Evolutionary conservation across 2,888 invertebrate species (phyloP), one percentile per base, ranked within the genome.

Genomic region (Tachina grossa): DNA sequence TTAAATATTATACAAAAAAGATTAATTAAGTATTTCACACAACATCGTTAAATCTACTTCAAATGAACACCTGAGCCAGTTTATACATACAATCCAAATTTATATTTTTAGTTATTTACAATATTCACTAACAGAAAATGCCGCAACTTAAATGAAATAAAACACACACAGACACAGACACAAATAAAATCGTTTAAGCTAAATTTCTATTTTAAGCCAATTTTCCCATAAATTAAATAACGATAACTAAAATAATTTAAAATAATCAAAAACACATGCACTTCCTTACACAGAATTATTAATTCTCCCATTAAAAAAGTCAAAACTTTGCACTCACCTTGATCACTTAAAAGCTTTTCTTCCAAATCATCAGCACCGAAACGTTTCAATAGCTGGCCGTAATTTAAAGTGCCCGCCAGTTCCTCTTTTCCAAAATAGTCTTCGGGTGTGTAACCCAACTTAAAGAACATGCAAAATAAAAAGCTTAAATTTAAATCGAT

Each of bases 361-460:
- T 95, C 95, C 80, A 94, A 92, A 47, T 94, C 94, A 90, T 96
- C 95, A 87, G 96, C 96, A 47, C 96, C 96, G 89, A 95, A 96
- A 89, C 95, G 95, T 77, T 94, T 93, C 81, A 97, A 91, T 55
- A 97, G 91, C 88, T 95, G 94, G 89, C 94, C 94, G 91, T 96
- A 96, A 49, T 95, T 95, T 78, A 97, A 93, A 82, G 96, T 94
- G 76, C 94, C 93, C 87, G 95, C 95, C 13, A 92, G 88, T 53
- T 90, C 87, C 41, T 92, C 91, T 89, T 95, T 94, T 77, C 95
- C 94, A 88, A 95, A 94, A 92, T 97, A 97, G 90, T 96, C 96
- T 89, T 97, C 97, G 51, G 97, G 95, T 68, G 96, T 95, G 74
- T 95, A 94, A 59, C 96, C 97, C 90, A 95, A 94, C 97, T 97